A percentile compares a stretch with the other conserved stretches of the same genome.
phyloP scores from a whole-genome alignment of 2,113 vertebrate genomes.

The Triplophysa siluroides region DNA sequence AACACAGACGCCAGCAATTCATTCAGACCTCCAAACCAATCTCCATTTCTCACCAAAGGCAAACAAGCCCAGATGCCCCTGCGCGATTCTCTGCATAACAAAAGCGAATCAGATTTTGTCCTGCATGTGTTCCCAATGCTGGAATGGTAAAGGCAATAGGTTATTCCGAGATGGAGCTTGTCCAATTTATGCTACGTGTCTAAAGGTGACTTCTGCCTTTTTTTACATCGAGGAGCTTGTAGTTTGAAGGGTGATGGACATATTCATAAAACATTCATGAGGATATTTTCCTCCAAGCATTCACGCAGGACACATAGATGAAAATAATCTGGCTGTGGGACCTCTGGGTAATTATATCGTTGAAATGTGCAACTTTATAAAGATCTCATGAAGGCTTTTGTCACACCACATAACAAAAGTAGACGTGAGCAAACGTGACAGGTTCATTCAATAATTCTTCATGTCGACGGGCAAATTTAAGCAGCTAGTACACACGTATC shows the following conservation, averaged over 20 bases:
- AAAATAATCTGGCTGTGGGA: background rate
- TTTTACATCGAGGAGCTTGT: conserved; percentile 67
- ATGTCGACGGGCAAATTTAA: conserved; percentile 11
- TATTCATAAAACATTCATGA: conserved; percentile 78
- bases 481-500: conserved; percentile 3
- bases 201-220: conserved; percentile 72
- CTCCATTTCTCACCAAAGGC: conserved; percentile 77
- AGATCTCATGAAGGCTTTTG: background rate
- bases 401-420: conserved; percentile 15
- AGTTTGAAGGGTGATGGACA: conserved; percentile 59
- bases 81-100: conserved; percentile 77
- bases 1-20: conserved; percentile 78
- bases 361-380: background rate
- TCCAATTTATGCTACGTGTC: conserved; percentile 76
- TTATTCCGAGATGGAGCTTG: conserved; percentile 71
- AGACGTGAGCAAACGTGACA: background rate
- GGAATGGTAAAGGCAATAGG: conserved; percentile 72
- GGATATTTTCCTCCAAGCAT: conserved; percentile 63
- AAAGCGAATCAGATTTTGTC: conserved; percentile 80
- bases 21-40: conserved; percentile 82
- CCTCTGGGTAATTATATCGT: background rate
- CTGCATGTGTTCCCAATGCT: conserved; percentile 76
- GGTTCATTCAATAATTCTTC: background rate
- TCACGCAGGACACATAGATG: conserved; percentile 13
- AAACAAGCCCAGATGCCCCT: conserved; percentile 78